Percentiles rank a stretch among this genome's conserved stretches.
Evolutionary conservation across 2,888 invertebrate species (phyloP).

Genomic region (Cabera pusaria): DNA sequence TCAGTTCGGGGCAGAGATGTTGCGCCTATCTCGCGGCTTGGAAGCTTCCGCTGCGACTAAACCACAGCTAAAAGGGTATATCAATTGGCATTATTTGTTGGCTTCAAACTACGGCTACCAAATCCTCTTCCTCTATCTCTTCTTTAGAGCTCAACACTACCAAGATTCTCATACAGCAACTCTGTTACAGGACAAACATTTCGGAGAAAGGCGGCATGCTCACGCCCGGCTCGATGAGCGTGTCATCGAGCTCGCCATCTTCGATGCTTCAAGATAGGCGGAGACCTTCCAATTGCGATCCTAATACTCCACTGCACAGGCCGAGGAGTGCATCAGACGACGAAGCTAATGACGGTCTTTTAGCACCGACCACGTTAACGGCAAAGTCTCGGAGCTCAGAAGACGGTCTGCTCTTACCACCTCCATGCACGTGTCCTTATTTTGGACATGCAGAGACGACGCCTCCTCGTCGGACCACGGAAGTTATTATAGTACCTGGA

Average conservation of each 20-base stretch:
- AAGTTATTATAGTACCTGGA: constrained; percentile 79
- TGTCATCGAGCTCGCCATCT: constrained; percentile 75
- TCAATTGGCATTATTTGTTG: constrained; percentile 65
- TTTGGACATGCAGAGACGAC: constrained; percentile 86
- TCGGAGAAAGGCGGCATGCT: constrained; percentile 73
- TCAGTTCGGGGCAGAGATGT: constrained; percentile 94
- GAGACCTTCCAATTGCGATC: constrained; percentile 65
- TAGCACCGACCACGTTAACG: constrained; percentile 63
- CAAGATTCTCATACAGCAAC: constrained; percentile 1
- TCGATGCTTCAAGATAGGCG: constrained; percentile 73
- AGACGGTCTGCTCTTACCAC: constrained; percentile 84
- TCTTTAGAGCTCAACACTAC: constrained; percentile 15
- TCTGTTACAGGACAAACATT: constrained; percentile 60
- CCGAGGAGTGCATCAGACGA: constrained; percentile 74
- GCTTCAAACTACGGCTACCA: constrained; percentile 40
- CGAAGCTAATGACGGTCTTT: constrained; percentile 65
- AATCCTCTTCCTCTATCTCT: constrained; percentile 36
- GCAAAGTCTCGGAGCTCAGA: constrained; percentile 74
- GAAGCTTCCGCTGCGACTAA: constrained; percentile 86
- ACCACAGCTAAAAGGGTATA: constrained; percentile 75
- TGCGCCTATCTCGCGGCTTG: constrained; percentile 90
- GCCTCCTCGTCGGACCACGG: constrained; percentile 74
- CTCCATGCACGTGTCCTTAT: constrained; percentile 92
- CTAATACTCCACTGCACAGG: constrained; percentile 60
- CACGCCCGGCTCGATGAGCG: constrained; percentile 72